Evolutionary conservation across 2,797 vertebrate species (phyloP), one percentile per base, ranked within the genome.

Genomic region (Aythya fuligula): DNA sequence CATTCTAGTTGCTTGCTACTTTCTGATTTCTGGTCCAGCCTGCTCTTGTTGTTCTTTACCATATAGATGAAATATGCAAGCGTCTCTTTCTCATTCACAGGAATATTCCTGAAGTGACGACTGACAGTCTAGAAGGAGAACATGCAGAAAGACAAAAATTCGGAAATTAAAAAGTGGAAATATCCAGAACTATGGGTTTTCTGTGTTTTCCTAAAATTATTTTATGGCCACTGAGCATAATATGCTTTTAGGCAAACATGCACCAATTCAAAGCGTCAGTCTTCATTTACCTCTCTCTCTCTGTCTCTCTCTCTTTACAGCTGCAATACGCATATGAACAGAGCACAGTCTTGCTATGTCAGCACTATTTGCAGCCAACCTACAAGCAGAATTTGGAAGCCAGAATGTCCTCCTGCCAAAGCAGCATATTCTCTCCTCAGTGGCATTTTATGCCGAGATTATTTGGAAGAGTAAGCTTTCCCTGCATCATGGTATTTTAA

Each of bases 41-140:
- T 98, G 87, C 99, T 99, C 97, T 99, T 99, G 98, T 99, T 99
- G 97, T 98, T 99, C 98, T 99, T 99, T 96, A 99, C 99, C 99
- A 99, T 99, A 97, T 99, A 99, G 96, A 99, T 99, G 95, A 99
- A 99, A 97, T 99, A 99, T 10, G 99, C 99, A 72, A 99, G 98
- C 0, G 99, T 99, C 97, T 99, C 99, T 96, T 99, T 99, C 97
- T 99, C 99, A 87, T 99, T 99, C 95, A 99, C 99, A 2, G 98
- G 99, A 87, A 99, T 99, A 94, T 99, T 99, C 97, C 99, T 98
- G 98, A 99, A 99, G 97, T 99, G 99, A 86, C 99, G 99, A 96
- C 99, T 99, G 97, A 99, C 99, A 27, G 99, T 99, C 99, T 99
- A 86, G 27, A 91, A 71, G 45, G 24, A 85, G 84, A 75, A 93